These are phyloP conservation scores for Chiroxiphia lanceolata DNA, from an alignment of 2,797 vertebrate genomes.

Conservation along the genomic window DNA sequence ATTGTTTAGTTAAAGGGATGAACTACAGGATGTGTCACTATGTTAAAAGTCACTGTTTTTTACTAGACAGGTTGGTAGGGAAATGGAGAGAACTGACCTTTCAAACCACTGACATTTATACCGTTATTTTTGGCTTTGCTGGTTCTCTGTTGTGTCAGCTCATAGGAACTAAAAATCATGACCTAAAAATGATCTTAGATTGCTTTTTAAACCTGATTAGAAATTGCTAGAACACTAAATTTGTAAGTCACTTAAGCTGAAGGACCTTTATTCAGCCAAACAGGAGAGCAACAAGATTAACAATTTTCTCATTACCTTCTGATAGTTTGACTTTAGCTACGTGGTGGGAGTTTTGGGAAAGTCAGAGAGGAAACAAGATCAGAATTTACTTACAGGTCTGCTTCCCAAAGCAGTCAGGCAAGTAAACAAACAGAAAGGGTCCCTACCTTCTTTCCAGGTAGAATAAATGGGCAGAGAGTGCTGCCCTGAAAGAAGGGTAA, in stretches of 20 bases:
- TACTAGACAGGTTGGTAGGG: background rate
- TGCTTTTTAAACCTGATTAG: background rate
- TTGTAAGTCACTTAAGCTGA: background rate
- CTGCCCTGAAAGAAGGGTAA: background rate
- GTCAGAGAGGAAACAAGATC: background rate
- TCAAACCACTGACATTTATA: constrained; percentile 5
- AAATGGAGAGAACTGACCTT: background rate
- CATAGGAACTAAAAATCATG: background rate
- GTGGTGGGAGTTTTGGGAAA: background rate
- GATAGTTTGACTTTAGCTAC: background rate
- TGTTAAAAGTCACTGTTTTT: background rate
- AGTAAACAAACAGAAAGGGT: background rate
- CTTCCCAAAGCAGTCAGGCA: background rate
- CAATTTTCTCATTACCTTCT: background rate
- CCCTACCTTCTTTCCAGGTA: background rate
- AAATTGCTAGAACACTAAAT: background rate
- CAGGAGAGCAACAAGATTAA: background rate
- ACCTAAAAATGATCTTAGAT: background rate
- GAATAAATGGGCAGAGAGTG: background rate
- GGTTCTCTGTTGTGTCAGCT: background rate
- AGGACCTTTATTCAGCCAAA: background rate
- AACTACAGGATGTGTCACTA: constrained; percentile 10
- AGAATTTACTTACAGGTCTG: background rate
- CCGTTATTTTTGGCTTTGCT: background rate
- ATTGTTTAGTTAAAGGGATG: constrained; percentile 19